Evolutionary conservation across 2,888 invertebrate genomes (phyloP), one percentile per base, ranked within the genome.

Genomic region (Boloria euphrosyne): DNA sequence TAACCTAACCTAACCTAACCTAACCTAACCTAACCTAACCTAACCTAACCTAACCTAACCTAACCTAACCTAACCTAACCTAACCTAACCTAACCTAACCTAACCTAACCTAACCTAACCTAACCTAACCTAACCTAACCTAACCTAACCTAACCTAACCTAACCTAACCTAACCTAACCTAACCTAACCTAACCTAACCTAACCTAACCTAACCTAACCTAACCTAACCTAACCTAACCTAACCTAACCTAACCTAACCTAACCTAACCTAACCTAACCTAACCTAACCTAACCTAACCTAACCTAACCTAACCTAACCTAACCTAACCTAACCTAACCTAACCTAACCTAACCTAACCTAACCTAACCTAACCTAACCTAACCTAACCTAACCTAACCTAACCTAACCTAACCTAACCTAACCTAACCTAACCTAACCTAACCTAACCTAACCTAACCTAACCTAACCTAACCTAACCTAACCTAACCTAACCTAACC

Each of bases 1-100:
- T 47, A 47, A 47, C 47, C 47, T 47, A 47, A 47, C 47, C 47
- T 47, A 47, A 47, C 47, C 47, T 47, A 47, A 47, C 47, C 47
- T 47, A 47, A 47, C 47, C 47, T 47, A 47, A 47, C 47, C 47
- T 47, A 47, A 47, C 47, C 47, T 47, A 47, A 47, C 47, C 47
- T 47, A 47, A 47, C 47, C 47, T 47, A 47, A 47, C 47, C 47
- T 47, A 47, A 47, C 47, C 47, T 47, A 47, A 47, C 47, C 47
- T 47, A 47, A 47, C 47, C 47, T 47, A 47, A 47, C 47, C 47
- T 47, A 47, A 47, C 47, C 47, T 47, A 47, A 47, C 47, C 47
- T 47, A 47, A 47, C 47, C 47, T 47, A 47, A 47, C 47, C 47
- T 47, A 47, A 47, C 47, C 47, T 47, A 47, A 47, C 47, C 47